Percentiles rank a stretch among this genome's conserved stretches.
phyloP scores from a whole-genome alignment of 2,797 vertebrate species.

The Acestrorhynchus altus region DNA sequence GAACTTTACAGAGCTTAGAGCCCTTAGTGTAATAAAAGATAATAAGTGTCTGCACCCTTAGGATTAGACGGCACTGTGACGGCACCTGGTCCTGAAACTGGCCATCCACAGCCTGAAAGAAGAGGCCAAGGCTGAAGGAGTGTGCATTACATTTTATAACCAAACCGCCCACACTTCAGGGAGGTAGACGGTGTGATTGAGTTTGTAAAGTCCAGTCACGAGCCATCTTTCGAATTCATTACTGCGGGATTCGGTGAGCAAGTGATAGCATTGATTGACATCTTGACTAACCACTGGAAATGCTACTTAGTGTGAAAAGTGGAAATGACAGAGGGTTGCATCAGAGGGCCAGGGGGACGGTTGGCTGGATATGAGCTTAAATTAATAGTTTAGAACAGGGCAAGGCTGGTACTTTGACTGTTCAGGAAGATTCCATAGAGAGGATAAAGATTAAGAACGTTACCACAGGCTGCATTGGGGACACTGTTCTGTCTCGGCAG shows the following conservation, averaged over 20 bases:
- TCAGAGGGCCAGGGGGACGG: background rate
- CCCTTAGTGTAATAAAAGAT: background rate
- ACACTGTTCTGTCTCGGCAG: background rate
- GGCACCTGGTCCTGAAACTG: background rate
- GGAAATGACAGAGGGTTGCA: slow-evolving; percentile 18
- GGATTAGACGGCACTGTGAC: background rate
- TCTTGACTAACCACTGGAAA: slow-evolving; percentile 3
- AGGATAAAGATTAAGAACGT: background rate
- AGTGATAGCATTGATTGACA: background rate
- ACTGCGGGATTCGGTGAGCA: background rate
- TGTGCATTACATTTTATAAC: background rate
- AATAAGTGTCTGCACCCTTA: background rate
- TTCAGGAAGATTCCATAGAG: background rate
- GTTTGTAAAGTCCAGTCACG: slow-evolving; percentile 5
- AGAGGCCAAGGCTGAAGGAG: background rate
- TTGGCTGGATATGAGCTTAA: background rate
- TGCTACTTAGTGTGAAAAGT: background rate
- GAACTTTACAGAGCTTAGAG: slow-evolving; percentile 8
- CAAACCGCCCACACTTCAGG: background rate
- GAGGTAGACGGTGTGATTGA: background rate
- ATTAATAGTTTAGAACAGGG: background rate
- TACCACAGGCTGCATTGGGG: background rate
- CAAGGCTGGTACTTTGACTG: background rate
- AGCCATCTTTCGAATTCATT: background rate
- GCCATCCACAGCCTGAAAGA: background rate